A percentile compares a stretch with the other conserved stretches of the same genome.
These are phyloP conservation scores for Muricea muricata DNA, from an alignment of 92 coral and sea anemone species.

Conservation along the genomic window DNA sequence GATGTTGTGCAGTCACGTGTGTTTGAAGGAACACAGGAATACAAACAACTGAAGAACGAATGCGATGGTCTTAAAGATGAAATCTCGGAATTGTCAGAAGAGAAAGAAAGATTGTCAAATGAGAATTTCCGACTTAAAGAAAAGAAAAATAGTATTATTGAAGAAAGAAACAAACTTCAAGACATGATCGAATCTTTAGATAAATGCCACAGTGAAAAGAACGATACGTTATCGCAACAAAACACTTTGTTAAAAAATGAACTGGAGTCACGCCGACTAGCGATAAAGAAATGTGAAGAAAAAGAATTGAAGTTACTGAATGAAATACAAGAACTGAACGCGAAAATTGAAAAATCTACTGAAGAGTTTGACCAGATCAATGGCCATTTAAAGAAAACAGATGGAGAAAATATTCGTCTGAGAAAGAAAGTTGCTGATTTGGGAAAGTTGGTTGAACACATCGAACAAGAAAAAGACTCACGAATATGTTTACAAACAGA, in stretches of 20 bases:
- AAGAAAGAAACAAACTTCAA: conserved; percentile 36
- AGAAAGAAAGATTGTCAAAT: conserved; percentile 26
- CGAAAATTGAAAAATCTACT: background rate
- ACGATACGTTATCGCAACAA: conserved; percentile 25
- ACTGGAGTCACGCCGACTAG: conserved; percentile 1
- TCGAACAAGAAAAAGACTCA: conserved; percentile 1
- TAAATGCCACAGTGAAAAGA: conserved; percentile 30
- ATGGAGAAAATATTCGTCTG: conserved; percentile 18
- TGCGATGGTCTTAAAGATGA: background rate
- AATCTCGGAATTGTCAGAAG: background rate
- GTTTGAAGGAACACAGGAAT: background rate
- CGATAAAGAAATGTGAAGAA: conserved; percentile 4
- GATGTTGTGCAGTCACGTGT: background rate
- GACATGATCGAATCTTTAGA: conserved; percentile 40
- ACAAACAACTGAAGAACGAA: conserved; percentile 17
- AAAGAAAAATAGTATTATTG: conserved; percentile 1
- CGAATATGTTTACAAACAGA: background rate
- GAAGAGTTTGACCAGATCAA: background rate
- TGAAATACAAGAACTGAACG: conserved; percentile 12
- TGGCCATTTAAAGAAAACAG: conserved; percentile 4
- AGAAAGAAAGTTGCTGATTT: background rate
- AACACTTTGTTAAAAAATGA: conserved; percentile 25
- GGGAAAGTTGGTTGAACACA: conserved; percentile 18
- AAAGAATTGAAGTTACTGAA: conserved; percentile 2
- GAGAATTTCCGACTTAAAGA: conserved; percentile 41